Conservation (phyloP, 2,888 invertebrate genomes). For the Ormyrus labotus region DNA sequence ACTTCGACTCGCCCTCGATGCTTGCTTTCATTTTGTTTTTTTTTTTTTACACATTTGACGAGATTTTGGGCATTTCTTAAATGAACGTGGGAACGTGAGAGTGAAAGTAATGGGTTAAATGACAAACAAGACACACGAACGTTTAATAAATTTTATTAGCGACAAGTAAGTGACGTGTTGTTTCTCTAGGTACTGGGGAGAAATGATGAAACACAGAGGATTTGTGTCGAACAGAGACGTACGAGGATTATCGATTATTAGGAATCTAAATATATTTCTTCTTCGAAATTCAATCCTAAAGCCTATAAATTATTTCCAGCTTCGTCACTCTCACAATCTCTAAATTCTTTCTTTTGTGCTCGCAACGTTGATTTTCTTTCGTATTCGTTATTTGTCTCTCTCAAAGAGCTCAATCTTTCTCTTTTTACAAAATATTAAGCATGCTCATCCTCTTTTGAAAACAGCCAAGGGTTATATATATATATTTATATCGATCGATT, state of each 20-base stretch:
- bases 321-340: constrained; percentile 44
- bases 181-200: constrained; percentile 41
- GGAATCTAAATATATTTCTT: constrained; percentile 63
- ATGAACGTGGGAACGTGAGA: too few relatives aligned
- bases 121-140: constrained; percentile 34
- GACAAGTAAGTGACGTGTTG: constrained; percentile 54
- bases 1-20: too few relatives aligned
- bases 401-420: constrained; percentile 33
- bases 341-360: constrained; percentile 29
- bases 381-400: constrained; percentile 52
- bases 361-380: constrained; percentile 29
- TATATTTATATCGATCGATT: too few relatives aligned
- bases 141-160: constrained; percentile 58
- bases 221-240: constrained; percentile 57
- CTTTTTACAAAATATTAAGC: constrained; percentile 33
- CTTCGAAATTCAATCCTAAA: constrained; percentile 58
- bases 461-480: too few relatives aligned
- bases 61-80: too few relatives aligned
- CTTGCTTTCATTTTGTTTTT: too few relatives aligned
- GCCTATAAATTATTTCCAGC: constrained; percentile 62
- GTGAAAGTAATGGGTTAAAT: background rate
- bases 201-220: constrained; percentile 57
- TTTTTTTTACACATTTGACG: too few relatives aligned
- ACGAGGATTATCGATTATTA: constrained; percentile 56
- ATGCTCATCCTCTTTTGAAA: background rate